Evolutionary conservation across 2,888 invertebrate genomes (phyloP), one percentile per base, ranked within the genome.

Genomic region (Lordiphosa andalusiaca): DNA sequence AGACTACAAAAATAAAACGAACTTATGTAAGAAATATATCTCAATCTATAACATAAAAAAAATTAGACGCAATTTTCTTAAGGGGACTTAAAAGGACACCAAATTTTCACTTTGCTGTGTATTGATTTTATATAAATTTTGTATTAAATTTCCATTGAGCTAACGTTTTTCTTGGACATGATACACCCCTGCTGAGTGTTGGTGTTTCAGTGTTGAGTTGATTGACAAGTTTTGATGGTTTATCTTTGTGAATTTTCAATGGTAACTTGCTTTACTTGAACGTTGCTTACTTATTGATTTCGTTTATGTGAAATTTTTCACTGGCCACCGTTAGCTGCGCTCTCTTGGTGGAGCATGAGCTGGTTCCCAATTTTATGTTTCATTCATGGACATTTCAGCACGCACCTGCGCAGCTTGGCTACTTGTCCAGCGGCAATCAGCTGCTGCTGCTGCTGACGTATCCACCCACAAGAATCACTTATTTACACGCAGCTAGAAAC

Each of bases 121-220:
- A 19, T 40, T 16, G 33, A 56, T 59, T 53, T 52, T 59, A 54
- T 46, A 25, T 25, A 6, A 25, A 25, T 40, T 25, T 33, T 40
- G 12, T 36, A 49, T 23, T 39, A 49, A 25, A 50, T 30, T 30
- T 30, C 30, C 30, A 21, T 44, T 48, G 25, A 44, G 66, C 88
- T 88, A 88, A 89, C 89, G 88, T 87, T 89, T 84, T 88, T 88
- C 67, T 88, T 88, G 44, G 88, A 85, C 86, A 87, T 86, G 76
- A 74, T n/a, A n/a, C 80, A 16, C 78, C 67, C 12, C 42, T 23
- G 51, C 33, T 25, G 48, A 6, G 10, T 33, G 6, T 12, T n/a
- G n/a, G 7, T 36, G 62, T 71, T 60, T 68, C 42, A 47, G 55
- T 59, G 61, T 65, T 61, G 48, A 54, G 56, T 56, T 55, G 53